Evolutionary conservation across 2,888 invertebrate species (phyloP).

Genomic region (Laspeyria flexula): DNA sequence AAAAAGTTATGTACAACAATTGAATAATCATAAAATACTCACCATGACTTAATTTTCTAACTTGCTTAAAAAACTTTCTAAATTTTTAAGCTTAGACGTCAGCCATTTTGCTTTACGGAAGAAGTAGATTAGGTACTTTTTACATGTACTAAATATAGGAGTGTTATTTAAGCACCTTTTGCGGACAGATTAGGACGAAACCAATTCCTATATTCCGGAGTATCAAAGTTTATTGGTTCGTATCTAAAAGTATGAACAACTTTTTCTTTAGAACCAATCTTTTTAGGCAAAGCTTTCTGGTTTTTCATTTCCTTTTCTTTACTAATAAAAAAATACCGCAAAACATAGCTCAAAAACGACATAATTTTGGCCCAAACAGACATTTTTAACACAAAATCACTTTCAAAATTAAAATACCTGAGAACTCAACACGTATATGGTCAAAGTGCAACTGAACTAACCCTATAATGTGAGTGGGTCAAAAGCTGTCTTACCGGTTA

Average conservation of each 20-base stretch:
- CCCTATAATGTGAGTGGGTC: conserved; percentile 70
- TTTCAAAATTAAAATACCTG: conserved; percentile 5
- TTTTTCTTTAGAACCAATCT: neutral
- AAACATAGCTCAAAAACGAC: neutral
- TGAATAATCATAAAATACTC: neutral
- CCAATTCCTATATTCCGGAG: no score
- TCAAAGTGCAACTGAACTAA: conserved; percentile 76
- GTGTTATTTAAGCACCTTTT: neutral
- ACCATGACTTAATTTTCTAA: neutral
- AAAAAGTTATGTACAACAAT: no score
- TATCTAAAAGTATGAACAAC: neutral
- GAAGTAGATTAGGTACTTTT: no score
- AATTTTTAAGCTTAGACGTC: neutral
- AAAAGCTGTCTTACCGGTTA: conserved; percentile 85
- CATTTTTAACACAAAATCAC: conserved; percentile 12
- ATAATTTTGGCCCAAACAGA: neutral
- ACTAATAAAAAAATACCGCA: neutral
- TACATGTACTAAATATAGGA: no score
- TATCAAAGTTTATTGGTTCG: neutral
- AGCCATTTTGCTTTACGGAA: neutral
- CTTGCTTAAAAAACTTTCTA: neutral
- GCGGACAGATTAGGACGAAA: neutral
- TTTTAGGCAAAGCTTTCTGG: neutral
- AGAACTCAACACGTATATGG: conserved; percentile 56
- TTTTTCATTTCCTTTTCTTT: no score